phyloP scores from a whole-genome alignment of 2,797 vertebrate genomes.

The Discoglossus pictus region DNA sequence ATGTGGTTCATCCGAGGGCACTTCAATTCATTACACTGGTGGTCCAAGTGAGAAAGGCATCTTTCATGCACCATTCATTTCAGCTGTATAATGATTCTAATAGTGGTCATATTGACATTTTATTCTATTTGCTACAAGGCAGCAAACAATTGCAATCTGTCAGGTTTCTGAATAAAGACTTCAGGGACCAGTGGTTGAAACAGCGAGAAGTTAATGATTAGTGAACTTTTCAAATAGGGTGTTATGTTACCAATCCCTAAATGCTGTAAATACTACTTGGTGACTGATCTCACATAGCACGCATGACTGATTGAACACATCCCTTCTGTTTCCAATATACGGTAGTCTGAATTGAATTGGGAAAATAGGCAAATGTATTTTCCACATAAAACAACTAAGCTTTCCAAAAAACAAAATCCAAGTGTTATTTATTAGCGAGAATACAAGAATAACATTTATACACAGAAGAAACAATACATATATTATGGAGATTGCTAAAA shows the following conservation, averaged over 20 bases:
- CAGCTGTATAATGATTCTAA: constrained; percentile 39
- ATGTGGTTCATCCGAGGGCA: constrained; percentile 43
- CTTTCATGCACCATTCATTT: constrained; percentile 45
- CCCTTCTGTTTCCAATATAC: constrained; percentile 6
- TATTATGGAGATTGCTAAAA: too few species aligned
- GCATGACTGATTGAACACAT: background rate
- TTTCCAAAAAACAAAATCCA: too few species aligned
- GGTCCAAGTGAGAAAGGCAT: constrained; percentile 48
- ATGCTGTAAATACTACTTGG: constrained; percentile 23
- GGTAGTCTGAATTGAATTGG: background rate
- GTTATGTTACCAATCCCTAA: constrained; percentile 48
- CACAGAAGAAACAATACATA: too few species aligned
- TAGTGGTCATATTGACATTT: constrained; percentile 47
- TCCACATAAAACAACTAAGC: background rate
- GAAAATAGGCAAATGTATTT: background rate
- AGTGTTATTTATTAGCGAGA: too few species aligned
- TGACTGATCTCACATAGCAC: constrained; percentile 32
- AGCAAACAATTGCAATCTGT: constrained; percentile 42
- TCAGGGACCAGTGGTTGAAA: constrained; percentile 35
- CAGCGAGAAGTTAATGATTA: constrained; percentile 46
- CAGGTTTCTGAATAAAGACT: constrained; percentile 45
- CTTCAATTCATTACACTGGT: constrained; percentile 48
- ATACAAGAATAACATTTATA: too few species aligned
- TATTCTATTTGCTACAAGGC: constrained; percentile 44
- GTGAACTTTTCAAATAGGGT: constrained; percentile 52